phyloP scores from a whole-genome alignment of 2,113 vertebrate species.

The Cricetomys ansorgei region DNA sequence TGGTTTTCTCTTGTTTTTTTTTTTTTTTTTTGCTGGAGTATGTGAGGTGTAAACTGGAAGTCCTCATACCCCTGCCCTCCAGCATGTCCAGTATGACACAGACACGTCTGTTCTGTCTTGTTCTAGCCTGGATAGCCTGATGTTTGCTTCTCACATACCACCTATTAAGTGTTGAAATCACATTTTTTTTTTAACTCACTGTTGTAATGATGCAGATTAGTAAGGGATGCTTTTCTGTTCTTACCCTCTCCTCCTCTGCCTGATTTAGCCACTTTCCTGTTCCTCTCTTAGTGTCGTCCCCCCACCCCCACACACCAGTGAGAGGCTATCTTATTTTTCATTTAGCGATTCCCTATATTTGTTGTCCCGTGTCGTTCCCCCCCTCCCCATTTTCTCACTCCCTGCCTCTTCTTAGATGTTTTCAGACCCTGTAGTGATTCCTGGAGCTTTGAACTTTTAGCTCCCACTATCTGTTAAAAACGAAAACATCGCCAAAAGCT shows the following conservation, averaged over 20 bases:
- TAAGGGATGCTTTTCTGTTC: background rate
- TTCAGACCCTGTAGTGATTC: background rate
- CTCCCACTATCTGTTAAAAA: background rate
- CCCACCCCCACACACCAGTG: background rate
- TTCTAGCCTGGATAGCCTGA: background rate
- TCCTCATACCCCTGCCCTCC: background rate
- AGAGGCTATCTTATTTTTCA: background rate
- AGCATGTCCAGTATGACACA: background rate
- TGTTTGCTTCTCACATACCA: background rate
- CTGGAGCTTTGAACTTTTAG: background rate
- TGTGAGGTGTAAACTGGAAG: background rate
- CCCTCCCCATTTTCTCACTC: background rate
- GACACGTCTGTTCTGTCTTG: background rate
- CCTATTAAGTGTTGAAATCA: background rate
- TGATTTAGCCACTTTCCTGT: background rate
- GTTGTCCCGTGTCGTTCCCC: accelerated
- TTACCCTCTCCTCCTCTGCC: background rate
- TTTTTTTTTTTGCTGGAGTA: background rate
- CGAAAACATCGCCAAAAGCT: background rate
- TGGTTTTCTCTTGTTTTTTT: background rate
- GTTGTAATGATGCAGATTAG: background rate
- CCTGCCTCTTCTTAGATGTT: background rate
- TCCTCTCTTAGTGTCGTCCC: background rate
- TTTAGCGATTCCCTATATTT: background rate
- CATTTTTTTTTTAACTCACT: background rate